Evolutionary conservation across 2,888 invertebrate genomes (phyloP).

Genomic region (Drosophila barbarae): DNA sequence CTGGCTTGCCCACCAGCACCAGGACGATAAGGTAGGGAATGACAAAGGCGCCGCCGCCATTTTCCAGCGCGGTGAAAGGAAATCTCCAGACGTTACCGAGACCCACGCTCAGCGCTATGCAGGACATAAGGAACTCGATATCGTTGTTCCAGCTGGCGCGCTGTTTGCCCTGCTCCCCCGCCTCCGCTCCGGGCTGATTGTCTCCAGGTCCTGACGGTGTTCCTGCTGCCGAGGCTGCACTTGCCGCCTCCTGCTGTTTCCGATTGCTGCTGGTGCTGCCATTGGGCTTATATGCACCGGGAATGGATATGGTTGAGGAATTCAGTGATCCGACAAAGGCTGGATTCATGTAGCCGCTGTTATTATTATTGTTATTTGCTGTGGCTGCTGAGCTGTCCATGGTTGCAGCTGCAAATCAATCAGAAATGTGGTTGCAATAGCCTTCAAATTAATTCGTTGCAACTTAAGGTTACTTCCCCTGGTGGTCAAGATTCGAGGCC

Average conservation of each 20-base stretch:
- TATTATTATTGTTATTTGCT: slow-evolving; percentile 28
- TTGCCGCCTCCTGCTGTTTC: slow-evolving; percentile 5
- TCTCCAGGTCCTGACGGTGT: slow-evolving; percentile 1
- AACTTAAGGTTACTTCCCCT: slow-evolving; percentile 51
- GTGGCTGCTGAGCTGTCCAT: slow-evolving; percentile 34
- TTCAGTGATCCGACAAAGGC: slow-evolving; percentile 65
- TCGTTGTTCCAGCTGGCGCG: slow-evolving; percentile 82
- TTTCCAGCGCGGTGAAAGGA: slow-evolving; percentile 84
- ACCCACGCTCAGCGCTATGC: slow-evolving; percentile 82
- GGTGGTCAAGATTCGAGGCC: slow-evolving; percentile 63
- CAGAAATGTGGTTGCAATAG: slow-evolving; percentile 37
- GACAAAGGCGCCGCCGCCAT: slow-evolving; percentile 85
- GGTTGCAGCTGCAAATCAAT: slow-evolving; percentile 51
- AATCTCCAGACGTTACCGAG: slow-evolving; percentile 86
- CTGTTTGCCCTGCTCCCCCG: slow-evolving; percentile 36
- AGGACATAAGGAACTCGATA: slow-evolving; percentile 84
- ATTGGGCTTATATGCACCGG: slow-evolving; percentile 59
- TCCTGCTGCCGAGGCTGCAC: background rate
- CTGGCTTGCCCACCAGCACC: slow-evolving; percentile 83
- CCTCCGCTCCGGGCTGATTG: slow-evolving; percentile 1
- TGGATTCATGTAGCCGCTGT: slow-evolving; percentile 64
- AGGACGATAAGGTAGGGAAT: slow-evolving; percentile 85
- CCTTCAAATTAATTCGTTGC: slow-evolving; percentile 34
- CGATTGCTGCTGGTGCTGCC: slow-evolving; percentile 3
- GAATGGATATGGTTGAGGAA: slow-evolving; percentile 65